Conservation (phyloP, 2,113 vertebrate genomes). For the Fregetta grallaria region DNA sequence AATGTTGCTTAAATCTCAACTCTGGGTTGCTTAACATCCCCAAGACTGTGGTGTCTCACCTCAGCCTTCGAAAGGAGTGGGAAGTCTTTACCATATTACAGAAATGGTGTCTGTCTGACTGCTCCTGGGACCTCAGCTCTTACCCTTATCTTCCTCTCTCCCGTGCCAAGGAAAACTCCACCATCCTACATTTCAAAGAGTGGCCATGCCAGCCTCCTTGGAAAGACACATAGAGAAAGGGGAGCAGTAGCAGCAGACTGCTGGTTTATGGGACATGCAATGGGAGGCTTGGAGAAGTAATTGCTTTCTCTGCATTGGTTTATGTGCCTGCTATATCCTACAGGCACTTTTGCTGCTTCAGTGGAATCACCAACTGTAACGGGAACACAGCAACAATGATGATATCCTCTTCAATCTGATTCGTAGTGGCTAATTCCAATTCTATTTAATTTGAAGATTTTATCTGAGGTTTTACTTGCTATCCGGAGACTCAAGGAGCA, state of each 20-base stretch:
- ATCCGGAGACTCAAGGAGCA: neutral
- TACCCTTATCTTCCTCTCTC: neutral
- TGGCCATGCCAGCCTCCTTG: neutral
- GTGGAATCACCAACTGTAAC: neutral
- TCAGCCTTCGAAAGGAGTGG: neutral
- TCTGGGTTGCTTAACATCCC: neutral
- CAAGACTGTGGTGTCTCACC: neutral
- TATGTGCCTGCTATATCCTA: neutral
- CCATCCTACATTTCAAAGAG: neutral
- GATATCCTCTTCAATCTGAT: neutral
- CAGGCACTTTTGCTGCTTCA: neutral
- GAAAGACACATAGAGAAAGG: neutral
- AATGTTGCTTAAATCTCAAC: neutral
- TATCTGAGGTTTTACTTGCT: constrained; percentile 26
- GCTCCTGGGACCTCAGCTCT: neutral
- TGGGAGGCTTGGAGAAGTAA: neutral
- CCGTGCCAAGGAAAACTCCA: neutral
- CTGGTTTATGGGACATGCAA: neutral
- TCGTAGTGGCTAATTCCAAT: neutral
- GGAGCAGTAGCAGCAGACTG: neutral
- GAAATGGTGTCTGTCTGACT: neutral
- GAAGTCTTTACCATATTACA: neutral
- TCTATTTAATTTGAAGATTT: constrained; percentile 41
- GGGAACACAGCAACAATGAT: neutral
- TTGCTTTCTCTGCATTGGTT: neutral